Conservation (phyloP, 1,140 invertebrate species). For the Neodiprion fabricii region DNA sequence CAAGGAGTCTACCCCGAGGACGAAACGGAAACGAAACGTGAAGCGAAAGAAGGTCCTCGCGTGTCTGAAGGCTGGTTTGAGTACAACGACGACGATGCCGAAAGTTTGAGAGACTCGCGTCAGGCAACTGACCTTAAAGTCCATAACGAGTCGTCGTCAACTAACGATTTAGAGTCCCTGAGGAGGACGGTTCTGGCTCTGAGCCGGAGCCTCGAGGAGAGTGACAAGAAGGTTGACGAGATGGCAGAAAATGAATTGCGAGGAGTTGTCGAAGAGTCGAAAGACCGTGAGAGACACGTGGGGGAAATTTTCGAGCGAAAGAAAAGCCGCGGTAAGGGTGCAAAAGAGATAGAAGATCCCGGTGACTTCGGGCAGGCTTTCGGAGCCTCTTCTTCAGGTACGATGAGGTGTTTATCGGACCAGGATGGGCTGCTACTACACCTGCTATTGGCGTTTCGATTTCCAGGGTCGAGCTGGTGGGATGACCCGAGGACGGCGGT, state of each 20-base stretch:
- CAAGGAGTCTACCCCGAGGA: not conserved
- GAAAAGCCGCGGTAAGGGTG: conserved; percentile 6
- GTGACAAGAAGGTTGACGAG: conserved; percentile 6
- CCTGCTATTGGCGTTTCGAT: not conserved
- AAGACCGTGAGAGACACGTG: conserved; percentile 16
- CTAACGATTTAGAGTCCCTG: conserved; percentile 31
- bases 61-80: not conserved
- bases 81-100: not conserved
- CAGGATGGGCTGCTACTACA: not conserved
- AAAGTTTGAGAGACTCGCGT: not conserved
- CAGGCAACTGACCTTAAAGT: too few relatives aligned
- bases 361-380: too few relatives aligned
- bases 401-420: too few relatives aligned
- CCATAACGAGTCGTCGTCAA: too few relatives aligned
- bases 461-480: not conserved
- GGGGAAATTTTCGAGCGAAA: conserved; percentile 7
- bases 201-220: conserved; percentile 29
- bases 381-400: too few relatives aligned
- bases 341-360: not conserved
- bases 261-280: not conserved
- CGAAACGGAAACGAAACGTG: not conserved
- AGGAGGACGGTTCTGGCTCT: conserved; percentile 34
- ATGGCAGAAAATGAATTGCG: not conserved
- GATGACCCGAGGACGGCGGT: conserved; percentile 11
- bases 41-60: not conserved